A percentile compares a stretch with the other conserved stretches of the same genome.
phyloP scores from a whole-genome alignment of 1,140 invertebrate genomes.

The Habropoda laboriosa region DNA sequence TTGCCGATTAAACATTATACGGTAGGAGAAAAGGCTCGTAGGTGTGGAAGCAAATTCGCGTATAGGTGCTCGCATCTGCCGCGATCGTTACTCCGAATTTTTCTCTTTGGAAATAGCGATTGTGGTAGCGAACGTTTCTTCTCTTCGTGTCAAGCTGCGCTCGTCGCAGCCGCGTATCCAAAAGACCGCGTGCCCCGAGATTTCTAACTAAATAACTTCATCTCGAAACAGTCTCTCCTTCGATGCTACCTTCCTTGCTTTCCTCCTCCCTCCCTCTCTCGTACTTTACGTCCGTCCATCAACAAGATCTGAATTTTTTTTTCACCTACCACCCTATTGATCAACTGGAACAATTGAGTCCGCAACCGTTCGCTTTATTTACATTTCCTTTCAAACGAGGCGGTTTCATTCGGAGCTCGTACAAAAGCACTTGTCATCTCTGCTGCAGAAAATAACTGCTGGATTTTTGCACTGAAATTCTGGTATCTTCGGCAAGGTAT shows the following conservation, averaged over 20 bases:
- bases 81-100: slow-evolving; percentile 64
- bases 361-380: neutral
- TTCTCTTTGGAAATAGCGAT: slow-evolving; percentile 54
- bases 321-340: too few species aligned
- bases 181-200: slow-evolving; percentile 31
- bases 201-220: too few species aligned
- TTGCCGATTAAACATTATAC: slow-evolving; percentile 51
- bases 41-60: slow-evolving; percentile 37
- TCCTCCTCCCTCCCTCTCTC: neutral
- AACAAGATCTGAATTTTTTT: too few species aligned
- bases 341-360: neutral
- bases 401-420: neutral
- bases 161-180: slow-evolving; percentile 50
- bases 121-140: slow-evolving; percentile 44
- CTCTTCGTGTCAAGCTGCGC: slow-evolving; percentile 33
- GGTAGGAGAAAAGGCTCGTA: slow-evolving; percentile 40
- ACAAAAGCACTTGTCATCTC: neutral
- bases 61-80: slow-evolving; percentile 57
- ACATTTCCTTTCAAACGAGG: neutral
- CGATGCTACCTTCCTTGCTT: slow-evolving; percentile 26
- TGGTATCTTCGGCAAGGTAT: too few species aligned
- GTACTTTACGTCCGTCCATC: neutral
- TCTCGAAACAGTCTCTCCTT: too few species aligned
- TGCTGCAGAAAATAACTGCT: neutral
- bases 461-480: too few species aligned